Percentiles rank a stretch among this genome's conserved stretches.
These are phyloP conservation scores for Polyploca ridens DNA, from an alignment of 2,888 invertebrate species.

Conservation along the genomic window DNA sequence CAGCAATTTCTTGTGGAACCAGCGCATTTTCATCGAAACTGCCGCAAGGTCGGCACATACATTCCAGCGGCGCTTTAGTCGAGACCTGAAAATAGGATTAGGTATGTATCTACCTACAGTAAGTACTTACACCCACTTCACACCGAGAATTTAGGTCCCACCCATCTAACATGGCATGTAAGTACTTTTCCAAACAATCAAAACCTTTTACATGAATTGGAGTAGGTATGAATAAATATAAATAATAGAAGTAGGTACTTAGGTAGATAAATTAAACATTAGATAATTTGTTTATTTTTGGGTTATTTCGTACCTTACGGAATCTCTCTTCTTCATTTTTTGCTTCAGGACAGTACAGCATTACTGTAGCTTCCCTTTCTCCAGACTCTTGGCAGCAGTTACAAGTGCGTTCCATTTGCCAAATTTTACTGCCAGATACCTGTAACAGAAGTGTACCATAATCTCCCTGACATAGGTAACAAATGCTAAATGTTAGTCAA, in stretches of 20 bases:
- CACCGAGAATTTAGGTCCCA: not conserved
- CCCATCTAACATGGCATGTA: constrained; percentile 14
- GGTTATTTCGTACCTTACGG: constrained; percentile 86
- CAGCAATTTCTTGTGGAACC: constrained; percentile 95
- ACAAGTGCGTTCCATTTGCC: constrained; percentile 98
- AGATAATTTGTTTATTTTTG: too few species aligned
- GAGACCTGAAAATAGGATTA: constrained; percentile 85
- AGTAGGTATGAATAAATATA: too few species aligned
- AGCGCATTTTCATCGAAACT: constrained; percentile 94
- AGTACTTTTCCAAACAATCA: too few species aligned
- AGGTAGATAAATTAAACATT: too few species aligned
- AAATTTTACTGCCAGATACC: constrained; percentile 97
- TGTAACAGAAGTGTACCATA: constrained; percentile 51
- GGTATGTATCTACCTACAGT: too few species aligned
- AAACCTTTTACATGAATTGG: not conserved
- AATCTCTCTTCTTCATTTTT: constrained; percentile 93
- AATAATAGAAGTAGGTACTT: too few species aligned
- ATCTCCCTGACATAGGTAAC: too few species aligned
- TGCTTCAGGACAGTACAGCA: constrained; percentile 95
- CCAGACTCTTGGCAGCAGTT: constrained; percentile 98
- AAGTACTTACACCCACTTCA: too few species aligned
- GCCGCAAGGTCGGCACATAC: constrained; percentile 97
- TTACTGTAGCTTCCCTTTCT: constrained; percentile 94
- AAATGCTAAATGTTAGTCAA: not conserved
- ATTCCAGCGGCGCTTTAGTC: constrained; percentile 96